Conservation (phyloP, 2,888 invertebrate genomes). For the Lasioglossum morio region DNA sequence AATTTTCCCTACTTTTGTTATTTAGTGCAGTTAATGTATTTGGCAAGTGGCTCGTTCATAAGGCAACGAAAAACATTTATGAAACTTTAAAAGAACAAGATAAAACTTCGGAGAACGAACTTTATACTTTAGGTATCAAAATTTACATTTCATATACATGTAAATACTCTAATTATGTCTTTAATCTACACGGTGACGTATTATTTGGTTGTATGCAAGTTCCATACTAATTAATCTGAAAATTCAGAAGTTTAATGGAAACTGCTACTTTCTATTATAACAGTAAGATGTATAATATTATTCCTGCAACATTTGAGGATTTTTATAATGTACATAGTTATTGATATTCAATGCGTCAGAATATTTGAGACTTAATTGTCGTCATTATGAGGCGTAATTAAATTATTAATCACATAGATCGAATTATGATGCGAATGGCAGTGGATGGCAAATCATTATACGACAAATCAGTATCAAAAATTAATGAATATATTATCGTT, state of each 20-base stretch:
- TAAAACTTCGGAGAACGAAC: neutral
- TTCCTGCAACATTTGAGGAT: neutral
- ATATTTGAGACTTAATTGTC: neutral
- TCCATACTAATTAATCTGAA: neutral
- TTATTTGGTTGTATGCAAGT: neutral
- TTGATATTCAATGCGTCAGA: neutral
- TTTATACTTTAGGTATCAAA: neutral
- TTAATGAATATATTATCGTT: neutral
- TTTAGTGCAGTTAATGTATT: neutral
- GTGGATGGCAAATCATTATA: neutral
- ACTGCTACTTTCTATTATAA: neutral
- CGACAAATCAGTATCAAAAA: neutral
- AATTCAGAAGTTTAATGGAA: neutral
- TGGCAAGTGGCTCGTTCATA: neutral
- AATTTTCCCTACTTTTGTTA: neutral
- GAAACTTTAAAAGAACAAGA: neutral
- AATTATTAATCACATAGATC: neutral
- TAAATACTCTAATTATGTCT: neutral
- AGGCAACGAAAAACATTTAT: neutral
- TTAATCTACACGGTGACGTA: neutral
- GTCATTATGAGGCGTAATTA: neutral
- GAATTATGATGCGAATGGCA: neutral
- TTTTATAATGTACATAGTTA: neutral
- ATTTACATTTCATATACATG: neutral
- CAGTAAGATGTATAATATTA: neutral